Percentiles rank a stretch among this genome's conserved stretches.
Evolutionary conservation across 2,797 vertebrate species (phyloP).

Genomic region (Notoglanidium macrostoma): DNA sequence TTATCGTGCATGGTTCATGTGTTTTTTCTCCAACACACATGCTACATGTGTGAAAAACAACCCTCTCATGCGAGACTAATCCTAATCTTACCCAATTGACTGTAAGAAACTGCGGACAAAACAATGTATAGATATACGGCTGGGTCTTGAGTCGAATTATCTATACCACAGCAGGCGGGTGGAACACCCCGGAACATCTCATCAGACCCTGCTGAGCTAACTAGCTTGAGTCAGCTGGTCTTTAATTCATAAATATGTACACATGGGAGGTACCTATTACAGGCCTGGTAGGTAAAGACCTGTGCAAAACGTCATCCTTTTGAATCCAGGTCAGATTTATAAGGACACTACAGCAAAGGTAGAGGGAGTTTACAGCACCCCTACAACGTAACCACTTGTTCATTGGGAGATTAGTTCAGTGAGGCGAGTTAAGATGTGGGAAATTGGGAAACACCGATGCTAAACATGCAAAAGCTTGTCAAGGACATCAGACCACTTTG

Average conservation of each 20-base stretch:
- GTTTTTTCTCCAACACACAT: not conserved
- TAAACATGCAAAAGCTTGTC: not conserved
- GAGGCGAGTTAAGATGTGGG: not conserved
- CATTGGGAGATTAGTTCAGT: not conserved
- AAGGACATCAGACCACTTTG: not conserved
- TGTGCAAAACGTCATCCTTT: not conserved
- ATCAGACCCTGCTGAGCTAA: not conserved
- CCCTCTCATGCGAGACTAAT: not conserved
- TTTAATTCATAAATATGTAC: not conserved
- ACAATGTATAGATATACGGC: slow-evolving; percentile 3
- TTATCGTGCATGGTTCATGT: not conserved
- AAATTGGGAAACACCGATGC: not conserved
- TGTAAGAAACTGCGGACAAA: not conserved
- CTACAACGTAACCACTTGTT: not conserved
- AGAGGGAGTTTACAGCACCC: not conserved
- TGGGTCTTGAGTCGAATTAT: slow-evolving; percentile 27
- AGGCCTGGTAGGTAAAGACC: not conserved
- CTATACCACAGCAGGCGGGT: slow-evolving; percentile 6
- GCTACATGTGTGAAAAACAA: not conserved
- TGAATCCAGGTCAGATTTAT: not conserved
- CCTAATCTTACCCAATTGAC: slow-evolving; percentile 14
- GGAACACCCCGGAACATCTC: not conserved
- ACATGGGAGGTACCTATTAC: not conserved
- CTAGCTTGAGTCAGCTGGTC: not conserved
- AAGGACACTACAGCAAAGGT: slow-evolving; percentile 5